Evolutionary conservation across 2,888 invertebrate species (phyloP).

Genomic region (Argyresthia goedartella): DNA sequence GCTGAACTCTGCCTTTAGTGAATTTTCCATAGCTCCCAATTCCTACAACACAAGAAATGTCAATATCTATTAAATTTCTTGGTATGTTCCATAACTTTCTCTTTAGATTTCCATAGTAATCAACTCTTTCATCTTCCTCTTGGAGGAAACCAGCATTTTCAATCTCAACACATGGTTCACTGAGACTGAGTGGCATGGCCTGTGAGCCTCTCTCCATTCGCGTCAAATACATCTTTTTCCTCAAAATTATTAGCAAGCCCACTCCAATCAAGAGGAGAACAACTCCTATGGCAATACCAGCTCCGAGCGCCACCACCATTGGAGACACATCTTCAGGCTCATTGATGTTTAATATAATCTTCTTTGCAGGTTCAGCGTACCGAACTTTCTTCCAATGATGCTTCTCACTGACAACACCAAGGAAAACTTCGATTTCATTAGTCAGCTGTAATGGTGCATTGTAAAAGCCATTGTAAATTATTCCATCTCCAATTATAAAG

Average conservation of each 20-base stretch:
- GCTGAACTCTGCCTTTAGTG: slow-evolving; percentile 77
- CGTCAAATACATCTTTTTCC: slow-evolving; percentile 50
- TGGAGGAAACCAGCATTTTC: slow-evolving; percentile 85
- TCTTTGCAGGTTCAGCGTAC: slow-evolving; percentile 72
- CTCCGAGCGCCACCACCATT: slow-evolving; percentile 60
- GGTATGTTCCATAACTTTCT: slow-evolving; percentile 82
- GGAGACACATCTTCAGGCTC: slow-evolving; percentile 58
- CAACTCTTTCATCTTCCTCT: slow-evolving; percentile 77
- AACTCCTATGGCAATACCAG: slow-evolving; percentile 79
- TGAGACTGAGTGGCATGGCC: slow-evolving; percentile 77
- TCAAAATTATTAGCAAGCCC: slow-evolving; percentile 73
- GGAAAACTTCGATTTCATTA: slow-evolving; percentile 75
- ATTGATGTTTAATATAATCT: slow-evolving; percentile 65
- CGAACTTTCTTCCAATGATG: slow-evolving; percentile 75
- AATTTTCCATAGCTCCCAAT: slow-evolving; percentile 85
- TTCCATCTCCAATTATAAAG: slow-evolving; percentile 84
- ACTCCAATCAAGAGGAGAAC: slow-evolving; percentile 76
- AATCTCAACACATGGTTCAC: slow-evolving; percentile 84
- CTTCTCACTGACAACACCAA: slow-evolving; percentile 79
- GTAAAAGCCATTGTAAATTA: slow-evolving; percentile 78
- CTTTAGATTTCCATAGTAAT: slow-evolving; percentile 81
- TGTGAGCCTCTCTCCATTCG: slow-evolving; percentile 60
- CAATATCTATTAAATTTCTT: slow-evolving; percentile 78
- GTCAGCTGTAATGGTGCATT: slow-evolving; percentile 80
- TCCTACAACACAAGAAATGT: slow-evolving; percentile 77